phyloP scores from a whole-genome alignment of 2,888 invertebrate genomes.

The Plagodis dolabraria region DNA sequence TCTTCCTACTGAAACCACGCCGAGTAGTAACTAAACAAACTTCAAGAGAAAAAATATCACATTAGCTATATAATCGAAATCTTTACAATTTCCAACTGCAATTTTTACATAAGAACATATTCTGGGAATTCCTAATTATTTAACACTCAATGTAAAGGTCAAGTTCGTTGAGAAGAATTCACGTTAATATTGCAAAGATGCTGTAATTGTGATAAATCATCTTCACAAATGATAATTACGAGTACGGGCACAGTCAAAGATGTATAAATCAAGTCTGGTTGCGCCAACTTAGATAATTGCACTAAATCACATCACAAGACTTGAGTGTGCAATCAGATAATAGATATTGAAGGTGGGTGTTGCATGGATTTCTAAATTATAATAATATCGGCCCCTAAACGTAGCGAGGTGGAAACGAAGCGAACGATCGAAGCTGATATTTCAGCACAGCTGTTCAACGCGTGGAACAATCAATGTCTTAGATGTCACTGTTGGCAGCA shows the following conservation, averaged over 20 bases:
- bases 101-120: constrained; percentile 33
- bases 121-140: constrained; percentile 48
- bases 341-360: constrained; percentile 74
- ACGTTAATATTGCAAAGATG: constrained; percentile 58
- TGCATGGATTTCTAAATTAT: constrained; percentile 66
- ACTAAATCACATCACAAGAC: constrained; percentile 61
- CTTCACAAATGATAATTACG: constrained; percentile 63
- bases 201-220: constrained; percentile 73
- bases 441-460: constrained; percentile 69
- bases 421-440: constrained; percentile 58
- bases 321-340: constrained; percentile 67
- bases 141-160: constrained; percentile 59
- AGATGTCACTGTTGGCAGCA: constrained; percentile 60
- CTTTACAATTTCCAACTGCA: constrained; percentile 16
- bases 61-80: constrained; percentile 29
- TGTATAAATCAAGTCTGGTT: constrained; percentile 70
- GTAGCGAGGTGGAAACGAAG: constrained; percentile 53
- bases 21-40: too few species aligned
- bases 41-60: constrained; percentile 1
- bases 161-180: constrained; percentile 47
- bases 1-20: too few species aligned
- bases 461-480: constrained; percentile 67
- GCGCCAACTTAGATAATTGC: constrained; percentile 69
- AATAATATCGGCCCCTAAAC: constrained; percentile 61
- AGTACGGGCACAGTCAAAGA: constrained; percentile 45